Percentiles rank a stretch among this genome's conserved stretches.
These are phyloP conservation scores for Poecilus cupreus DNA, from an alignment of 2,888 invertebrate genomes.

Conservation along the genomic window DNA sequence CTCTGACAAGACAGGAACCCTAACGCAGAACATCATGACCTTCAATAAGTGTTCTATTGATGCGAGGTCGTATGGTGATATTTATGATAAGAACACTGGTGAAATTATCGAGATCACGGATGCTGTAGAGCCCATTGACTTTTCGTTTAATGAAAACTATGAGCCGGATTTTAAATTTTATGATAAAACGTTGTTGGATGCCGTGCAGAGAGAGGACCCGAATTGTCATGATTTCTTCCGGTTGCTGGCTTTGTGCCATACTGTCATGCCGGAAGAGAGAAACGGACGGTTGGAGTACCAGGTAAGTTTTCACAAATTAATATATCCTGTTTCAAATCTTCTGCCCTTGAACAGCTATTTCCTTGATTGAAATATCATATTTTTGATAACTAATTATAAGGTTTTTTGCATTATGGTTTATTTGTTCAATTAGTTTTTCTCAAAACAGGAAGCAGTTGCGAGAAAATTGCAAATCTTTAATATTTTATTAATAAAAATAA, in stretches of 20 bases:
- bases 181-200: slow-evolving; percentile 89
- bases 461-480: no score
- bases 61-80: slow-evolving; percentile 93
- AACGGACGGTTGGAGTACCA: slow-evolving; percentile 89
- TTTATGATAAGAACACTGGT: slow-evolving; percentile 89
- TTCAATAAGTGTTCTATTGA: slow-evolving; percentile 99
- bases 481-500: no score
- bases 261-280: slow-evolving; percentile 97
- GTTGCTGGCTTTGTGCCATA: slow-evolving; percentile 96
- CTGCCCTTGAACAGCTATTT: no score
- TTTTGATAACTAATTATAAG: no score
- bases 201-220: slow-evolving; percentile 83
- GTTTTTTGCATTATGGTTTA: no score
- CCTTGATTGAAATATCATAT: no score
- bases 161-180: slow-evolving; percentile 96
- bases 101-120: slow-evolving; percentile 91
- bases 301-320: slow-evolving; percentile 67
- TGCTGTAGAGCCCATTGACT: slow-evolving; percentile 87
- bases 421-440: no score
- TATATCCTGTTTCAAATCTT: no score
- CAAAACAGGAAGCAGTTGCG: no score
- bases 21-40: slow-evolving; percentile 99
- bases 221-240: slow-evolving; percentile 92
- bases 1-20: slow-evolving; percentile 99
- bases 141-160: slow-evolving; percentile 94